phyloP scores from a whole-genome alignment of 2,113 vertebrate genomes.

The Lontra canadensis region DNA sequence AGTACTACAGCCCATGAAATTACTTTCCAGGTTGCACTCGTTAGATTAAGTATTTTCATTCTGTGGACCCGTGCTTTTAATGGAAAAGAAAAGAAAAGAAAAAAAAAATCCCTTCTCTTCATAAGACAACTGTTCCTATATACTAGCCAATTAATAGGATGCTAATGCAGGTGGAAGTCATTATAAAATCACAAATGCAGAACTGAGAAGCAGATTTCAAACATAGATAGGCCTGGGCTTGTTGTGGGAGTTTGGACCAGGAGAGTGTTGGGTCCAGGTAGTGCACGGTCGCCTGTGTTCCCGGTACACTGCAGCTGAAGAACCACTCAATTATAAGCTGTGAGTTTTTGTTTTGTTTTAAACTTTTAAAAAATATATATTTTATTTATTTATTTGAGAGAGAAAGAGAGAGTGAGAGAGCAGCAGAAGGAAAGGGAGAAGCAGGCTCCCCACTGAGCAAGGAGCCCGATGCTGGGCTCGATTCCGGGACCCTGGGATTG shows the following conservation, averaged over 20 bases:
- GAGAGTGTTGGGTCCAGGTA: not conserved
- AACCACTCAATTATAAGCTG: not conserved
- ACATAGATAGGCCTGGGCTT: not conserved
- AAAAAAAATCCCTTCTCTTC: not conserved
- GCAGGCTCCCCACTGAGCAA: too few relatives aligned
- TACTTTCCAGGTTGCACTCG: conserved; percentile 55
- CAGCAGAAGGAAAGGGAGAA: not conserved
- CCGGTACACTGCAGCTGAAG: not conserved
- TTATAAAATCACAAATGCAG: not conserved
- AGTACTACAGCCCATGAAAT: conserved; percentile 56
- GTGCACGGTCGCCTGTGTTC: not conserved
- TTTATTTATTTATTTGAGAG: too few relatives aligned
- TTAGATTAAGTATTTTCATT: conserved; percentile 56
- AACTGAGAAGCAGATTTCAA: not conserved
- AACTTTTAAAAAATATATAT: too few relatives aligned
- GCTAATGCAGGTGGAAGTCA: not conserved
- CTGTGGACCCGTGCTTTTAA: conserved; percentile 54
- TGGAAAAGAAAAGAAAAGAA: conserved; percentile 10
- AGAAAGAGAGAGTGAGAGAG: too few relatives aligned
- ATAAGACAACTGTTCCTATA: not conserved
- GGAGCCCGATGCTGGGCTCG: too few relatives aligned
- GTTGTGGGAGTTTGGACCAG: not conserved
- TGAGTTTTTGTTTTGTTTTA: not conserved
- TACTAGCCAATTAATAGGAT: not conserved
- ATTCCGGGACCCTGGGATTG: not conserved